These are phyloP conservation scores for Vanessa cardui DNA, from an alignment of 2,888 invertebrate species.

Conservation along the genomic window DNA sequence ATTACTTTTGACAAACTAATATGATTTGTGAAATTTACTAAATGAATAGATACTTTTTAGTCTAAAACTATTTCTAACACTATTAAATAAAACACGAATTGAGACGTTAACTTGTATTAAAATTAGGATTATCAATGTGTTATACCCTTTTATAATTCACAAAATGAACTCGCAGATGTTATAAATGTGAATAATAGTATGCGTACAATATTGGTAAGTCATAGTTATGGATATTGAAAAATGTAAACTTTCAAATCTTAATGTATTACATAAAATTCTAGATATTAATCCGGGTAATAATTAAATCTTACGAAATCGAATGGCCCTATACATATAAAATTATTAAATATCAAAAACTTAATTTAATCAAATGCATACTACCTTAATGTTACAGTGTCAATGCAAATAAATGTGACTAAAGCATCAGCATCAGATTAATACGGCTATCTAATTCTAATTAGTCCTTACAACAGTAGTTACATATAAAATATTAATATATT, in stretches of 20 bases:
- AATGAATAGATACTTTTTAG: conserved; percentile 28
- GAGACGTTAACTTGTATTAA: conserved; percentile 74
- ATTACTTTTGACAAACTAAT: conserved; percentile 24
- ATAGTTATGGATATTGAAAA: conserved; percentile 23
- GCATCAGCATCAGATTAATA: conserved; percentile 62
- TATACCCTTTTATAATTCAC: conserved; percentile 22
- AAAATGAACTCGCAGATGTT: conserved; percentile 21
- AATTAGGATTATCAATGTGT: conserved; percentile 46
- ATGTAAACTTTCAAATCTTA: conserved; percentile 15
- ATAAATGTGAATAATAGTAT: conserved; percentile 17
- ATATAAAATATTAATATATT: conserved; percentile 71
- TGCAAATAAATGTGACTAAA: conserved; percentile 59
- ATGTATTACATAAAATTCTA: conserved; percentile 6
- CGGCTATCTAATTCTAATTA: conserved; percentile 67
- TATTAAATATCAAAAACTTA: conserved; percentile 22
- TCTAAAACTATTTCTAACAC: conserved; percentile 30
- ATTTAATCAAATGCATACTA: conserved; percentile 44
- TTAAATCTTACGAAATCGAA: conserved; percentile 16
- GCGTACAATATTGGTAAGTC: conserved; percentile 14
- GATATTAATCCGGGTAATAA: neutral
- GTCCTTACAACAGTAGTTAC: conserved; percentile 57
- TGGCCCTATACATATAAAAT: conserved; percentile 15
- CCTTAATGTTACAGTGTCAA: conserved; percentile 48
- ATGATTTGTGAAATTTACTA: conserved; percentile 27
- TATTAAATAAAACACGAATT: conserved; percentile 41